Conservation (phyloP, 2,113 vertebrate species). For the Crotalus helleri region DNA sequence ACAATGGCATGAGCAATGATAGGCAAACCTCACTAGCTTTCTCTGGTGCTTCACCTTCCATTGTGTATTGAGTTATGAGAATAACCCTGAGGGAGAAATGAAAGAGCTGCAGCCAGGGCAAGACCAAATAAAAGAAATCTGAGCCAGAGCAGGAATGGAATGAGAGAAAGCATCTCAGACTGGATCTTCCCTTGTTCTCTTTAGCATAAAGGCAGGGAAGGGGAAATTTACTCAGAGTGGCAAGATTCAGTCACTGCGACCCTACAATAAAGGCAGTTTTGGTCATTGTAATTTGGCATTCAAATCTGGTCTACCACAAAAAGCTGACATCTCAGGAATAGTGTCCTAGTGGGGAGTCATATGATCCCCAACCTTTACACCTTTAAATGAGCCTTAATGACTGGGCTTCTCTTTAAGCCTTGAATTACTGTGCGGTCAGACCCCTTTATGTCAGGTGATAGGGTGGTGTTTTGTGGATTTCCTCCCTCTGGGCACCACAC, state of each 20-base stretch:
- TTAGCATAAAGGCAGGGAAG: not conserved
- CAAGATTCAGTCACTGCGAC: not conserved
- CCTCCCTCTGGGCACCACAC: not conserved
- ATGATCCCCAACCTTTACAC: not conserved
- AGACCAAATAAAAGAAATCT: not conserved
- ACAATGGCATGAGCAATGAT: not conserved
- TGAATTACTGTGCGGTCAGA: not conserved
- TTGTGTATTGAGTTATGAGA: not conserved
- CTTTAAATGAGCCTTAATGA: not conserved
- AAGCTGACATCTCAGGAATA: not conserved
- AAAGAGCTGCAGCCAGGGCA: not conserved
- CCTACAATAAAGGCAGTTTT: not conserved
- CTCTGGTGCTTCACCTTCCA: not conserved
- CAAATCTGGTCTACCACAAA: not conserved
- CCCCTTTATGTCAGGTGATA: not conserved
- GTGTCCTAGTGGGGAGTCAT: not conserved
- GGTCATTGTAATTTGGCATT: not conserved
- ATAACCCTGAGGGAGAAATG: not conserved
- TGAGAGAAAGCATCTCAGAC: not conserved
- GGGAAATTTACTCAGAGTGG: not conserved
- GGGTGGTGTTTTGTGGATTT: not conserved
- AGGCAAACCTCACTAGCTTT: not conserved
- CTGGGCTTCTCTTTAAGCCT: not conserved
- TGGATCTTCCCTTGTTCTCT: not conserved
- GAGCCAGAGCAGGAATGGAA: not conserved